Conservation (phyloP, 2,113 vertebrate genomes). For the Spheniscus mendiculus region DNA sequence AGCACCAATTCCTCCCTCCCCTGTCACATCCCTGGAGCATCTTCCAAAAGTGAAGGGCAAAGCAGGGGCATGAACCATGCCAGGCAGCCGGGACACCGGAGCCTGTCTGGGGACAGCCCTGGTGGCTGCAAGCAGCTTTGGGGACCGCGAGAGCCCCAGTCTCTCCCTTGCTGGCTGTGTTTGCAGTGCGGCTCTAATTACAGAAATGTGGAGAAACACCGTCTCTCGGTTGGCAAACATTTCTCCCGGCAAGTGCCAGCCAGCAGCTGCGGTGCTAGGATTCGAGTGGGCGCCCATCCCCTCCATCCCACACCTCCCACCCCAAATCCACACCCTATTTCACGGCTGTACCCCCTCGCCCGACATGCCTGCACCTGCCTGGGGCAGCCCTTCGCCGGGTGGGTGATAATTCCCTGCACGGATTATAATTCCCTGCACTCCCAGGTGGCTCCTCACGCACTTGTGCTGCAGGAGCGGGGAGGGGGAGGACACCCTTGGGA, state of each 20-base stretch:
- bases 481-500: not conserved
- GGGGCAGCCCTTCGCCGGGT: fast-evolving
- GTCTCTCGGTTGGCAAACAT: conserved; percentile 3
- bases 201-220: conserved; percentile 11
- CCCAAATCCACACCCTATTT: not conserved
- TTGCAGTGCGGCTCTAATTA: conserved; percentile 37
- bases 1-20: not conserved
- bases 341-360: not conserved
- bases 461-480: not conserved
- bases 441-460: not conserved
- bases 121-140: not conserved
- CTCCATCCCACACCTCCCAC: not conserved
- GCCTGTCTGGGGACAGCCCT: not conserved
- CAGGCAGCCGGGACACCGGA: not conserved
- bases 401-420: not conserved
- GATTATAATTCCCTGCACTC: not conserved
- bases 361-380: fast-evolving
- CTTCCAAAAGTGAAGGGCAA: not conserved
- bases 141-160: not conserved
- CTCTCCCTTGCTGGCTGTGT: not conserved
- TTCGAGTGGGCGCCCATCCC: not conserved
- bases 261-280: not conserved
- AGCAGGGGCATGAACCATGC: not conserved
- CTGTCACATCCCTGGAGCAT: not conserved
- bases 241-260: not conserved